Conservation (phyloP, 2,113 vertebrate genomes). For the Ophthalmotilapia sp. region DNA sequence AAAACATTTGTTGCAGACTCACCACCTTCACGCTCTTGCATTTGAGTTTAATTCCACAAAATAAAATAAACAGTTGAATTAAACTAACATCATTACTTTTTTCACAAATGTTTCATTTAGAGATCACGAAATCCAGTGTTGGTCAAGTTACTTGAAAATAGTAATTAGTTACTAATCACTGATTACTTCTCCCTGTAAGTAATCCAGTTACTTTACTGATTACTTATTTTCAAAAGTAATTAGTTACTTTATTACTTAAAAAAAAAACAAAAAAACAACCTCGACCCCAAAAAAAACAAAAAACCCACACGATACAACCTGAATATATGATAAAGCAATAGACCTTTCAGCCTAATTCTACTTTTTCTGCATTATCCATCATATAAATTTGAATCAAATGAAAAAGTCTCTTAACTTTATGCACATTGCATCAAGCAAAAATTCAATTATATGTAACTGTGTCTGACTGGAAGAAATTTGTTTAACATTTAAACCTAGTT, state of each 20-base stretch:
- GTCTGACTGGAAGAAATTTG: background rate
- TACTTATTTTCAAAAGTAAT: background rate
- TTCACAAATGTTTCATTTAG: background rate
- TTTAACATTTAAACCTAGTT: background rate
- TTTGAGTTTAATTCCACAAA: background rate
- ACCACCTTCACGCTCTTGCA: background rate
- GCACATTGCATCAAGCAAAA: background rate
- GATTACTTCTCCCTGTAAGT: background rate
- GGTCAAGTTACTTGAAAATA: background rate
- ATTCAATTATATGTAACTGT: background rate
- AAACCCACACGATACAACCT: fast-evolving
- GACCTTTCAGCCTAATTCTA: background rate
- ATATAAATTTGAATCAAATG: background rate
- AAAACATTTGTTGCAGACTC: background rate
- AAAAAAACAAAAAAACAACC: fast-evolving
- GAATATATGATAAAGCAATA: background rate
- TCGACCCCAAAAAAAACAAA: fast-evolving
- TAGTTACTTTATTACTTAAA: background rate
- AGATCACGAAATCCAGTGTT: background rate
- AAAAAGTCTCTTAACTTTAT: background rate
- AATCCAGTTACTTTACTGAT: background rate
- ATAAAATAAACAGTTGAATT: background rate
- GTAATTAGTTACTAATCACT: background rate
- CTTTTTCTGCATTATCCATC: background rate
- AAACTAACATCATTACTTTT: background rate